Base-by-base conservation (phyloP, 2,113 vertebrate genomes). In the Hyaena hyaena region DNA sequence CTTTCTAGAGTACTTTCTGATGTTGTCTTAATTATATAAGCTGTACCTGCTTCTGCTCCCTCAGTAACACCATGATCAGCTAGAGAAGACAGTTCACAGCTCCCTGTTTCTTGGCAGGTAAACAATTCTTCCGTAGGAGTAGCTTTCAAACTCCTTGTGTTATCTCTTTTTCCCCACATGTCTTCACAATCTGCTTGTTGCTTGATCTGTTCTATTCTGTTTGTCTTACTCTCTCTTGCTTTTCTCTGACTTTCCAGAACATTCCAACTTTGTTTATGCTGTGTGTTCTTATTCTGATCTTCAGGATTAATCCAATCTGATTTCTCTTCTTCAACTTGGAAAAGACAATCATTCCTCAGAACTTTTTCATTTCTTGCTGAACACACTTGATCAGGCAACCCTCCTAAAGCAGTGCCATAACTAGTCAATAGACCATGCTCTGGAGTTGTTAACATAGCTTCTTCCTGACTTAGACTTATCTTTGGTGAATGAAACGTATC, bases 1-100 rank as follows among this genome's bases (percentile, higher is more conserved):
- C 98, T 99, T 98, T 99, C 99, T 98, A 97, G 98, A 98, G 98
- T 95, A 98, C 97, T 98, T 98, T 99, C 99, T 98, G 98, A 98
- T 98, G 98, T 98, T 98, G 97, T 98, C 98, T 99, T 99, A 99
- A 99, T 99, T 99, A 98, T 98, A 98, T 97, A 99, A 98, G 98
- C 97, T 97, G 97, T 98, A 98, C 96, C 97, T 98, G 98, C 97
- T 96, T 98, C 97, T 97, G 97, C 97, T 98, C 98, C 93, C 85
- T 97, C 96, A 94, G 98, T 96, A 97, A 97, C 93, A 97, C 79
- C 92, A 91, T 95, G 97, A 96, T 98, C 91, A 23, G 97, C 98
- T 98, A 97, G 97, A 98, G 98, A 98, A 98, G 98, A 97, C 96
- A 98, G 98, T 98, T 98, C 97, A 98, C 50, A 98, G 65, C 96